Conservation (phyloP, 2,888 invertebrate species). For the Trichogramma evanescens region DNA sequence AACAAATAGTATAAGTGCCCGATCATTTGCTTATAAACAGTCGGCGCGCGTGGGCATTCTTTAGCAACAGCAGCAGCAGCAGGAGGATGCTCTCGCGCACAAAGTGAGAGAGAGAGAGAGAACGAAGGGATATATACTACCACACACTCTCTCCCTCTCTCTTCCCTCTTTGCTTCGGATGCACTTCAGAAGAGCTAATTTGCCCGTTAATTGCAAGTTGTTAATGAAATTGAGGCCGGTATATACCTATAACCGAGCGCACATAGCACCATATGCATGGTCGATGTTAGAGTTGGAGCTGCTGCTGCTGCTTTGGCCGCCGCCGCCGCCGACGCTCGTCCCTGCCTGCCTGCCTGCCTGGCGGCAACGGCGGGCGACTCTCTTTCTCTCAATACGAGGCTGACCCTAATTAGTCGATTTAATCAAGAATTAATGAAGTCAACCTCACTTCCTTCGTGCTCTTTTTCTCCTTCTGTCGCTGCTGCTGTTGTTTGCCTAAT, state of each 20-base stretch:
- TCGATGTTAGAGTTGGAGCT: no score
- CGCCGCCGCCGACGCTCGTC: no score
- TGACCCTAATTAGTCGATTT: conserved; percentile 23
- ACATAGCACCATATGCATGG: no score
- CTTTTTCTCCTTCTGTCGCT: background rate
- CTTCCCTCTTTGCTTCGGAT: background rate
- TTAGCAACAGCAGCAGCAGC: background rate
- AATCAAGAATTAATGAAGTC: conserved; percentile 22
- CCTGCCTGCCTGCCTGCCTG: no score
- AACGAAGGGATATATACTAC: background rate
- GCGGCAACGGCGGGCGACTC: background rate
- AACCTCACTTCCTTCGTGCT: conserved; percentile 9
- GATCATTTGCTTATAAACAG: background rate
- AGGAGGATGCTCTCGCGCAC: no score
- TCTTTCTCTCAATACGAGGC: conserved; percentile 14
- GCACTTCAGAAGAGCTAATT: conserved; percentile 8
- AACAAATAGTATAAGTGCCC: no score
- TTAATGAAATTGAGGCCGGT: conserved; percentile 13
- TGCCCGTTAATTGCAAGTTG: conserved; percentile 17
- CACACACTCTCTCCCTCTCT: no score
- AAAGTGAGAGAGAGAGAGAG: background rate
- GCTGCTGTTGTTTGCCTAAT: no score
- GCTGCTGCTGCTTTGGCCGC: no score
- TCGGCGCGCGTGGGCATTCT: background rate
- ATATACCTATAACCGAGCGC: background rate